A percentile compares a stretch with the other conserved stretches of the same genome.
These are phyloP conservation scores for Drosophila sechellia DNA, from an alignment of 1,140 invertebrate genomes.

Conservation along the genomic window DNA sequence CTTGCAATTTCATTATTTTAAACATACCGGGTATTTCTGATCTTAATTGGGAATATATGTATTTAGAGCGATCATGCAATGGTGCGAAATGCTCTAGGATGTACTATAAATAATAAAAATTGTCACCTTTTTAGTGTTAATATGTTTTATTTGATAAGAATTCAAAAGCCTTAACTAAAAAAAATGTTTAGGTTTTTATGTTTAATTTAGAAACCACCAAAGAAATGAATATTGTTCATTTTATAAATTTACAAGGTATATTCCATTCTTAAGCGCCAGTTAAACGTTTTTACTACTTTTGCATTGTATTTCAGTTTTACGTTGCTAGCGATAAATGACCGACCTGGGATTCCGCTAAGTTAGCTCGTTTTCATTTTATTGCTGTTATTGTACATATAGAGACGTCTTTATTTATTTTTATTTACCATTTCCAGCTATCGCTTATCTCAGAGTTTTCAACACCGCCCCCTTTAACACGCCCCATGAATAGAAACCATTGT, in stretches of 20 bases:
- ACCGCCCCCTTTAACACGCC: constrained; percentile 14
- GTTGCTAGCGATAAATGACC: constrained; percentile 22
- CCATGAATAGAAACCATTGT: constrained; percentile 31
- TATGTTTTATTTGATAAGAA: neutral
- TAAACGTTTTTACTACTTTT: neutral
- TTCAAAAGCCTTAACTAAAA: too few relatives aligned
- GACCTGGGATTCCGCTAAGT: constrained; percentile 23
- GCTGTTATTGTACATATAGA: neutral
- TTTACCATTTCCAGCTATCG: constrained; percentile 1
- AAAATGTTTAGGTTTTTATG: too few relatives aligned
- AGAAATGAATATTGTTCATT: too few relatives aligned
- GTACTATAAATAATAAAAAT: too few relatives aligned
- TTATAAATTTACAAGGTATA: neutral
- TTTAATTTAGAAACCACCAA: too few relatives aligned
- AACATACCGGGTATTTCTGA: neutral
- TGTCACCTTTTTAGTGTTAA: too few relatives aligned
- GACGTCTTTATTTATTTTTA: constrained; percentile 9
- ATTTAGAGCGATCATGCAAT: neutral
- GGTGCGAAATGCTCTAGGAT: too few relatives aligned
- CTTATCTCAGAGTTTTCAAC: constrained; percentile 2
- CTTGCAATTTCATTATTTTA: constrained; percentile 26
- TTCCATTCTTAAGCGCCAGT: neutral
- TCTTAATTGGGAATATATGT: neutral
- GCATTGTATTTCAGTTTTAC: constrained; percentile 16
- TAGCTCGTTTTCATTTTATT: constrained; percentile 30